Evolutionary conservation across 2,888 invertebrate species (phyloP), one percentile per base, ranked within the genome.

Genomic region (Sycophila texana): DNA sequence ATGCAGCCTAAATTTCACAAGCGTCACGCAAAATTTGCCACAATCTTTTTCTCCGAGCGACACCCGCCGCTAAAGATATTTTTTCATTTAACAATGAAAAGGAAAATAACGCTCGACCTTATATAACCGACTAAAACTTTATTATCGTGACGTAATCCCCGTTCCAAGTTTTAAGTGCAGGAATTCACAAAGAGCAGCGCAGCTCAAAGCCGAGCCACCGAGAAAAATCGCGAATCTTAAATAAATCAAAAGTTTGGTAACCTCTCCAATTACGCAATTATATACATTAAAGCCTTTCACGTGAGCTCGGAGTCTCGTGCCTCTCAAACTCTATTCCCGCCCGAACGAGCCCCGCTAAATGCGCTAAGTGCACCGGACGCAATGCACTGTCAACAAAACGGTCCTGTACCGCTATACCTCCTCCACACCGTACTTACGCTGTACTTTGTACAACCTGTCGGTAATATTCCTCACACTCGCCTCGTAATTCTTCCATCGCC

Each of bases 161-260:
- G 26, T 26, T 26, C 26, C 26, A 26, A 26, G 2, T 26, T 26
- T 26, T 26, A 26, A 26, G 26, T 26, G 26, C 2, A 26, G 26
- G 26, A 26, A 26, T 26, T 26, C 26, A 26, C 26, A 26, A 26
- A 26, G 26, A 26, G 26, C 26, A 55, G 57, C 18, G 18, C 18
- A 30, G 30, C n/a, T 58, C 4, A n/a, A 70, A 39, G 18, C 26
- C 57, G 49, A 53, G 22, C 55, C 18, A 18, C 26, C 57, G 49
- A 53, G 22, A 65, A 30, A 18, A 5, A n/a, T 18, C 63, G 49
- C 26, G 49, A 20, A 74, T 55, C 22, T 10, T 10, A 74, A 55
- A 57, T 47, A 18, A 14, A 67, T 30, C 57, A 60, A 67, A 66
- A 51, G 30, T 74, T 66, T 58, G 67, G 74, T 58, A 74, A 74